phyloP scores from a whole-genome alignment of 2,797 vertebrate genomes.

The Paratrypauchen microcephalus region DNA sequence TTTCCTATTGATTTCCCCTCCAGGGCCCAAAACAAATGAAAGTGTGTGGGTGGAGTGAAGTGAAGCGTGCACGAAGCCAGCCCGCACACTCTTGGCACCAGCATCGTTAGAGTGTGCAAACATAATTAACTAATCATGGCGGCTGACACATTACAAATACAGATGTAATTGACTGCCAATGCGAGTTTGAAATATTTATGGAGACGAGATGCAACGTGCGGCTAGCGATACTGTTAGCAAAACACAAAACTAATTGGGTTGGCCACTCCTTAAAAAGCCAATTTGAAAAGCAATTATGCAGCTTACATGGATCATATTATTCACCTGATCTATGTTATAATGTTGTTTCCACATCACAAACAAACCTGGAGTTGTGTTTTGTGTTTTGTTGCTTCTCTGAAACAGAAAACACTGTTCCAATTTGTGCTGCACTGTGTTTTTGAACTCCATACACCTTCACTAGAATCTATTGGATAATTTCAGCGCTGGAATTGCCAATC shows the following conservation, averaged over 20 bases:
- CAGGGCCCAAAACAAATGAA: conserved; percentile 24
- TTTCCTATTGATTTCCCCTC: conserved; percentile 42
- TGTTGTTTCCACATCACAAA: too few relatives aligned
- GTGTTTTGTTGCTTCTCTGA: too few relatives aligned
- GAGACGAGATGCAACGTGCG: conserved; percentile 57
- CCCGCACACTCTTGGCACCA: conserved; percentile 36
- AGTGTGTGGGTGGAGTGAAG: conserved; percentile 9
- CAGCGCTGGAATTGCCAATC: too few relatives aligned
- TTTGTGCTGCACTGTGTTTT: too few relatives aligned
- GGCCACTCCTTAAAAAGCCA: conserved; percentile 67
- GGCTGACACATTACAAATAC: conserved; percentile 66
- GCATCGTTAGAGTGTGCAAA: conserved; percentile 53
- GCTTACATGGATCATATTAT: conserved; percentile 15
- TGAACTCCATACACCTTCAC: too few relatives aligned
- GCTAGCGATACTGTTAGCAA: conserved; percentile 57
- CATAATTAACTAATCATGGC: conserved; percentile 70
- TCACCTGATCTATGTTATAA: too few relatives aligned
- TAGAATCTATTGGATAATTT: too few relatives aligned
- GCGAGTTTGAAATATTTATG: conserved; percentile 70
- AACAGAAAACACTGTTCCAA: too few relatives aligned
- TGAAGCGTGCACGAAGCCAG: conserved; percentile 11
- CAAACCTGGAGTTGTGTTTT: too few relatives aligned
- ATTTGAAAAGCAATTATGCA: conserved; percentile 70
- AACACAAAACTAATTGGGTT: conserved; percentile 72
- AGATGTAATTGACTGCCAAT: conserved; percentile 70